Evolutionary conservation across 1,140 invertebrate genomes (phyloP).

Genomic region (Camponotus floridanus): DNA sequence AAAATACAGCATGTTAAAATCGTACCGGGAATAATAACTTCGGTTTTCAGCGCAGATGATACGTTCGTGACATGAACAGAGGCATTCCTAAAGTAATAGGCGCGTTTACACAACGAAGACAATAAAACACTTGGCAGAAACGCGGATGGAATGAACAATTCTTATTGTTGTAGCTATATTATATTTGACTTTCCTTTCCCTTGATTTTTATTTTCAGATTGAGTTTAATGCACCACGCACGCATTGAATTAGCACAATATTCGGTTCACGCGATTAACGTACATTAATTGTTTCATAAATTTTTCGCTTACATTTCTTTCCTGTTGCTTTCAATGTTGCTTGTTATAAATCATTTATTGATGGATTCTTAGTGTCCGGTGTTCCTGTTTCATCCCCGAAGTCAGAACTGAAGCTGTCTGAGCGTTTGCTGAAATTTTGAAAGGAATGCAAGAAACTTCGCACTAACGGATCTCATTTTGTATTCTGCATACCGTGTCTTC

Average conservation of each 20-base stretch:
- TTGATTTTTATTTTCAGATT: constrained; percentile 58
- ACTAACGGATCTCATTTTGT: constrained; percentile 77
- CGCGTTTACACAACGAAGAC: constrained; percentile 49
- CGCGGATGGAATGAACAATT: constrained; percentile 25
- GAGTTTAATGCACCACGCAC: constrained; percentile 67
- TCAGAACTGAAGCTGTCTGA: constrained; percentile 75
- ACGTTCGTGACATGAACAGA: constrained; percentile 2
- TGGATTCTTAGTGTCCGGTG: constrained; percentile 77
- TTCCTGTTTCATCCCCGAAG: constrained; percentile 72
- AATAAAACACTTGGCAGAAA: constrained; percentile 51
- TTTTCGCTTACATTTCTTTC: constrained; percentile 20
- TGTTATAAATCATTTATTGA: constrained; percentile 70
- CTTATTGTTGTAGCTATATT: constrained; percentile 1
- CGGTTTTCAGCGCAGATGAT: not conserved
- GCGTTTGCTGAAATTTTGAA: constrained; percentile 71
- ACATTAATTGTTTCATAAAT: constrained; percentile 9
- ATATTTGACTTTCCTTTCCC: not conserved
- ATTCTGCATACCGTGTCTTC: constrained; percentile 77
- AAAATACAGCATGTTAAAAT: constrained; percentile 21
- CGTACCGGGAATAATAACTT: not conserved
- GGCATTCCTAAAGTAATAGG: constrained; percentile 31
- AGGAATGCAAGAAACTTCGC: constrained; percentile 74
- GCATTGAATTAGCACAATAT: constrained; percentile 37
- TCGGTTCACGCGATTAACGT: constrained; percentile 26
- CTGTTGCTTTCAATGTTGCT: constrained; percentile 68